Conservation (phyloP, 2,113 vertebrate genomes). For the Anhinga rufa region DNA sequence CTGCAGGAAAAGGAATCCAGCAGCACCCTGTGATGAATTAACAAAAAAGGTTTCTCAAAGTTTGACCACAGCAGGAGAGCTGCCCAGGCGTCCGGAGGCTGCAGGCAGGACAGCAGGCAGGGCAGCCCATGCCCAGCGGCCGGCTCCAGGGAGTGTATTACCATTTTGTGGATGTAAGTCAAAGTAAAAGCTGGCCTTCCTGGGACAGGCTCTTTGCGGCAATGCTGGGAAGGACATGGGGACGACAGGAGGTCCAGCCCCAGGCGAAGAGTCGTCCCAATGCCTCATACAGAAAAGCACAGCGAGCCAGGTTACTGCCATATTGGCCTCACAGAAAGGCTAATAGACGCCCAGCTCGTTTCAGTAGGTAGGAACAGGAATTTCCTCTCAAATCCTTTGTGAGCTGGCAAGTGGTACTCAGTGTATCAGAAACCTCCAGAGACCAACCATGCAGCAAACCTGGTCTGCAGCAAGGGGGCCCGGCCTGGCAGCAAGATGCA, state of each 20-base stretch:
- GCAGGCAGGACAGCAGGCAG: neutral
- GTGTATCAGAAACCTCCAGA: neutral
- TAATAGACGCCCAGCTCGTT: neutral
- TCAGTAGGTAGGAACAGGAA: neutral
- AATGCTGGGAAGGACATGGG: neutral
- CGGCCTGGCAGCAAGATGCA: neutral
- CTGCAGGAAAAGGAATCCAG: neutral
- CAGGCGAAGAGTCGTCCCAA: neutral
- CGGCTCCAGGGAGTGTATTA: neutral
- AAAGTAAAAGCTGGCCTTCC: neutral
- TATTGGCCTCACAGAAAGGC: neutral
- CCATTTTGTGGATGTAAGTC: neutral
- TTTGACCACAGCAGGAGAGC: neutral
- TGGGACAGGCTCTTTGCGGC: neutral
- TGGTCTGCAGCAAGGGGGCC: rapidly evolving
- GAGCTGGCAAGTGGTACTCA: neutral
- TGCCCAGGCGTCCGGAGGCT: neutral
- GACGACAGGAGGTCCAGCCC: neutral
- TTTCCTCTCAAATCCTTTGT: neutral
- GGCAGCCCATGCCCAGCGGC: neutral
- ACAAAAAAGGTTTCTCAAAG: neutral
- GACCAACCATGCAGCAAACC: neutral
- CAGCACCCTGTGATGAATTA: neutral
- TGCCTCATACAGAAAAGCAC: rapidly evolving
- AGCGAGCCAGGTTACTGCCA: neutral